phyloP scores from a whole-genome alignment of 2,113 vertebrate genomes.

The Psittacus erithacus region DNA sequence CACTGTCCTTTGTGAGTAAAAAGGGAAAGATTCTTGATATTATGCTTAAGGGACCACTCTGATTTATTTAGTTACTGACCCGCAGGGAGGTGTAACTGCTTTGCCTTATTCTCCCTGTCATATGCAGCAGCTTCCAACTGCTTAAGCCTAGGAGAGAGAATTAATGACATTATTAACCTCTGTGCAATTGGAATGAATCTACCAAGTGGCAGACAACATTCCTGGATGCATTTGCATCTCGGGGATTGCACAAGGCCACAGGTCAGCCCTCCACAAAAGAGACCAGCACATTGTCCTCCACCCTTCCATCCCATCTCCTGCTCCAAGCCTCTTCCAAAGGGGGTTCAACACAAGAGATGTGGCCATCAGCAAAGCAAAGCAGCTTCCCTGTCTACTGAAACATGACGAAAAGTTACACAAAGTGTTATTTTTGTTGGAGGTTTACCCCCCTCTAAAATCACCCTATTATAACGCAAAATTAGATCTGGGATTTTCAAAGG shows the following conservation, averaged over 20 bases:
- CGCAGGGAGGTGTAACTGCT: constrained; percentile 22
- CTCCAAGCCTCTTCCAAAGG: not conserved
- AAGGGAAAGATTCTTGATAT: not conserved
- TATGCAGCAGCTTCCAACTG: not conserved
- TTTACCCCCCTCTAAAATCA: not conserved
- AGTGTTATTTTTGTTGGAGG: not conserved
- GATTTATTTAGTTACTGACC: constrained; percentile 53
- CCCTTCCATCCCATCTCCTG: not conserved
- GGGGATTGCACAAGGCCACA: not conserved
- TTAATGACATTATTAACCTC: not conserved
- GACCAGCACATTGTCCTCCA: rapidly evolving
- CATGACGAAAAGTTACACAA: not conserved
- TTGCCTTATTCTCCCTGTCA: constrained; percentile 28
- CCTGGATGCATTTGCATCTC: not conserved
- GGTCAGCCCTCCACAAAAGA: not conserved
- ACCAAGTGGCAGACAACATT: not conserved
- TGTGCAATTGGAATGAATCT: not conserved
- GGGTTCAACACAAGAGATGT: not conserved
- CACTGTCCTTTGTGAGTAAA: not conserved
- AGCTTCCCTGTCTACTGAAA: not conserved
- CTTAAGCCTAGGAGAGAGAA: not conserved
- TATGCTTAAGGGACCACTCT: constrained; percentile 1
- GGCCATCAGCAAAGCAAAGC: not conserved
- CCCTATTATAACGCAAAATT: constrained; percentile 30
- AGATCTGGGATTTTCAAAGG: constrained; percentile 48